Evolutionary conservation across 2,888 invertebrate genomes (phyloP), one percentile per base, ranked within the genome.

Genomic region (Darwinula stevensoni): DNA sequence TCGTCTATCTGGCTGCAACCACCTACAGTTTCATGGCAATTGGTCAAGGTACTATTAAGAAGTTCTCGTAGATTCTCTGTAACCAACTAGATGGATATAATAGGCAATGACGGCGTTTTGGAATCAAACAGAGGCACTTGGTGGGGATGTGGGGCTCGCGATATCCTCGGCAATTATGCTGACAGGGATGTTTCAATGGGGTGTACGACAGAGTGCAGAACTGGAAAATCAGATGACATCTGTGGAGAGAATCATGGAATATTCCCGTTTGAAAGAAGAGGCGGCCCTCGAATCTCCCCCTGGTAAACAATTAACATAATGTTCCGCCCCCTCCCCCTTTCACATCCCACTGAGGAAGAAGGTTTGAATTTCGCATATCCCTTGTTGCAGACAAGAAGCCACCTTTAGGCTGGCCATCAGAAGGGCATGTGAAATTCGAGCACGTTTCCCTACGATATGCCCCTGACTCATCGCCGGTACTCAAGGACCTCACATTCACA

Each of bases 131-230:
- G n/a, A n/a, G n/a, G 38, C 38, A 27, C 34, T 38, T 35, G 64
- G 67, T 2, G 68, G 68, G 1, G 59, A 66, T 44, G 67, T 72
- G 2, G 72, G 72, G 3, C 49, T 73, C 31, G 68, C 67, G 1
- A 58, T 73, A 37, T 67, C 70, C 16, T 70, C 71, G 41, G 64
- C 38, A 37, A 50, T 70, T 33, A 64, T 68, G 40, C 46, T 76
- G 36, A 70, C 72, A 34, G 74, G 70, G 37, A 69, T 74, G 67
- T 61, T 76, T 35, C 74, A 75, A 46, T 88, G 82, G 78, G 80
- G 78, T 16, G 76, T 86, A 65, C 58, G 74, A 35, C 73, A 86
- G 50, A 76, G 78, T 41, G 76, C 76, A 0, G 76, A 76, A 45
- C 48, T 55, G 13, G 56, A 57, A 29, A 41, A 37, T 22, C 38